These are phyloP conservation scores for Leptinotarsa defecta DNA, from an alignment of 1,140 invertebrate species.

Conservation along the genomic window DNA sequence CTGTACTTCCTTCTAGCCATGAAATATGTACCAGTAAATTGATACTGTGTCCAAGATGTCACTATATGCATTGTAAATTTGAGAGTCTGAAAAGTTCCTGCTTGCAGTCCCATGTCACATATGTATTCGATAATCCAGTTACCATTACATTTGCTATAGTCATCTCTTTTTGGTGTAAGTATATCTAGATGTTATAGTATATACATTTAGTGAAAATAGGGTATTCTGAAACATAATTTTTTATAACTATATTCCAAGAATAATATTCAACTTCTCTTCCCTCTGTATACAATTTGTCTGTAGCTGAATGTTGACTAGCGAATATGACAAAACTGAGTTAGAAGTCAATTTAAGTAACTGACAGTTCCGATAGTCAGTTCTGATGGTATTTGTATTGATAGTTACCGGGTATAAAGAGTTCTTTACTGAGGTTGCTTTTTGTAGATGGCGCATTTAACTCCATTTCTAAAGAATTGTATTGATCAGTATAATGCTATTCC, in stretches of 20 bases:
- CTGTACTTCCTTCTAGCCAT: conserved; percentile 29
- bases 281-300: not conserved
- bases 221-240: not conserved
- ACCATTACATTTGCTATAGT: conserved; percentile 92
- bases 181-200: not conserved
- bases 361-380: too few relatives aligned
- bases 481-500: too few relatives aligned
- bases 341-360: too few relatives aligned
- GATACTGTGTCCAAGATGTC: conserved; percentile 43
- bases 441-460: too few relatives aligned
- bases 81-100: conserved; percentile 32
- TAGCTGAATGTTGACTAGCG: too few relatives aligned
- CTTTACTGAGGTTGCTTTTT: too few relatives aligned
- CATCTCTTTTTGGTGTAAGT: conserved; percentile 93
- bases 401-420: too few relatives aligned
- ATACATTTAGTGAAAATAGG: not conserved
- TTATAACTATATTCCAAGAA: too few relatives aligned
- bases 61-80: conserved; percentile 29
- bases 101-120: conserved; percentile 76
- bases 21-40: conserved; percentile 38
- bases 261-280: not conserved
- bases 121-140: conserved; percentile 91
- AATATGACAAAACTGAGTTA: too few relatives aligned
- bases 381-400: too few relatives aligned
- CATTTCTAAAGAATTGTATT: too few relatives aligned